Evolutionary conservation across 2,888 invertebrate genomes (phyloP).

Genomic region (Onchidella celtica): DNA sequence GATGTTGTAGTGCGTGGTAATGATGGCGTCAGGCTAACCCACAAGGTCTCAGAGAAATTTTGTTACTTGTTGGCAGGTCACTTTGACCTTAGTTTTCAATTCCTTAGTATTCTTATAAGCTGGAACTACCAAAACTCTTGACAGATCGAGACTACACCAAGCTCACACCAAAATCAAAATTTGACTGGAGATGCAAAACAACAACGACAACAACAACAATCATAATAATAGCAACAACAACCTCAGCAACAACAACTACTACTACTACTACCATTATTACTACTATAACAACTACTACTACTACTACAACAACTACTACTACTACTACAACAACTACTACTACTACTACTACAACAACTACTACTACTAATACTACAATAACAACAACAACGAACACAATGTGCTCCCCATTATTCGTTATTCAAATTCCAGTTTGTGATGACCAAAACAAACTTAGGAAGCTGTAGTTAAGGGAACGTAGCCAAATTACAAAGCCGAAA

Average conservation of each 20-base stretch:
- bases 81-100: no score
- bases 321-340: neutral
- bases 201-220: neutral
- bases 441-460: no score
- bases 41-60: no score
- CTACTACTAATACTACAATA: neutral
- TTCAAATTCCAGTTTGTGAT: no score
- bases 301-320: neutral
- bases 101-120: no score
- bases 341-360: neutral
- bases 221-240: neutral
- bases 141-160: no score
- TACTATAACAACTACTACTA: neutral
- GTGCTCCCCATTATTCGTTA: neutral
- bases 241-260: neutral
- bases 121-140: no score
- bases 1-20: neutral
- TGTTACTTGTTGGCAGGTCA: no score
- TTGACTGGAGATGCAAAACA: no score
- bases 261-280: neutral
- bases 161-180: no score
- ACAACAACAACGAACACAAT: neutral
- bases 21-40: neutral
- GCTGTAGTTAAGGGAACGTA: no score
- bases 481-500: no score